phyloP scores from a whole-genome alignment of 2,797 vertebrate species.

The Leptodactylus fallax region DNA sequence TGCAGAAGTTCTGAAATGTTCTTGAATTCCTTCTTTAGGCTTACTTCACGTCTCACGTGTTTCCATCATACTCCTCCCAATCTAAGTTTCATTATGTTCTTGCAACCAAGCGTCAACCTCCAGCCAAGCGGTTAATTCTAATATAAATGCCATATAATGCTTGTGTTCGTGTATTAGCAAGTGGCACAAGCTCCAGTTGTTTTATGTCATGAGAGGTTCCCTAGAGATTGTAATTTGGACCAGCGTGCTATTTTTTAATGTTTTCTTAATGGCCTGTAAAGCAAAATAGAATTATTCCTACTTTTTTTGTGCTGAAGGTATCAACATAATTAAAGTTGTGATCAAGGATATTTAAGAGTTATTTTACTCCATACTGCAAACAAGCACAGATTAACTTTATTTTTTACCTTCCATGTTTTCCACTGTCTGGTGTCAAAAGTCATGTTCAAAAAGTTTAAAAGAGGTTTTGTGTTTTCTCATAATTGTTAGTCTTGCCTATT shows the following conservation, averaged over 20 bases:
- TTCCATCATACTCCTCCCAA: conserved; percentile 13
- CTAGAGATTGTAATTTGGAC: conserved; percentile 58
- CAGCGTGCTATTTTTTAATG: conserved; percentile 57
- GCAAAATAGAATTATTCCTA: conserved; percentile 43
- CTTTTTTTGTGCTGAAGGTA: conserved; percentile 34
- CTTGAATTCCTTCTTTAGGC: not conserved
- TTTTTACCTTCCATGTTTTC: too few relatives aligned
- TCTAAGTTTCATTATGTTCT: conserved; percentile 48
- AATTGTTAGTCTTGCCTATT: too few relatives aligned
- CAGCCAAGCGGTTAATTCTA: conserved; percentile 57
- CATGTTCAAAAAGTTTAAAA: too few relatives aligned
- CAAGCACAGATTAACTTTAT: not conserved
- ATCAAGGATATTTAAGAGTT: conserved; percentile 24
- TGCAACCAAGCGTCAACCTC: conserved; percentile 47
- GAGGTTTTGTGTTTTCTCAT: too few relatives aligned
- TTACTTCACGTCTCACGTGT: not conserved
- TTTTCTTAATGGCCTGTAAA: conserved; percentile 60
- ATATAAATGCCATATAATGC: conserved; percentile 60
- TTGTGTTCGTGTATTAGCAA: conserved; percentile 54
- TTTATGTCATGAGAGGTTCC: conserved; percentile 53
- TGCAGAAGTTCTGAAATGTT: not conserved
- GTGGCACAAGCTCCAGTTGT: conserved; percentile 53
- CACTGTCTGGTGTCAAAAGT: too few relatives aligned
- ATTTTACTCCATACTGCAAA: not conserved
- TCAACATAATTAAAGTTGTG: conserved; percentile 51